These are phyloP conservation scores for Auanema sp. DNA, from an alignment of 2,888 invertebrate genomes.

Conservation along the genomic window DNA sequence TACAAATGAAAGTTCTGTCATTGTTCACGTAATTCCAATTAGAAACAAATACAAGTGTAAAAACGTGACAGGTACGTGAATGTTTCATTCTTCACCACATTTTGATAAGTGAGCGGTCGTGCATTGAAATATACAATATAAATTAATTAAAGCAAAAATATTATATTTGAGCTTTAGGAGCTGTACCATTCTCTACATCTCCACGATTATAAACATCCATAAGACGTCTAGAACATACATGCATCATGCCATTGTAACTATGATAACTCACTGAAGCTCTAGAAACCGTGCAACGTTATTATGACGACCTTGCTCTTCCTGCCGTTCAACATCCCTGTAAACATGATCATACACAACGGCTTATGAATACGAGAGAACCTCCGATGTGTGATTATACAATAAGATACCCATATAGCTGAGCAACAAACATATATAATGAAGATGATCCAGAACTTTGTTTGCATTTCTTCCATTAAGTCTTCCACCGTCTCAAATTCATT, in stretches of 20 bases:
- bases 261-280: conserved; percentile 15
- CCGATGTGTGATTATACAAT: conserved; percentile 11
- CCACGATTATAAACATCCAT: conserved; percentile 11
- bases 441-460: conserved; percentile 15
- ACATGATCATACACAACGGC: too few species aligned
- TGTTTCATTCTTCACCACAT: too few species aligned
- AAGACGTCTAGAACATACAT: conserved; percentile 10
- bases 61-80: too few species aligned
- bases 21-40: too few species aligned
- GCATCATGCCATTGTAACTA: background rate
- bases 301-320: conserved; percentile 8
- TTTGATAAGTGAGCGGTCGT: too few species aligned
- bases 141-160: too few species aligned
- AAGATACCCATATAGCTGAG: conserved; percentile 15
- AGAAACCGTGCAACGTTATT: conserved; percentile 16
- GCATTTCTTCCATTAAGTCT: conserved; percentile 14
- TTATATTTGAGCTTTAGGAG: background rate
- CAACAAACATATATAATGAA: conserved; percentile 13
- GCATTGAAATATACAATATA: too few species aligned
- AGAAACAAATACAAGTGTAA: too few species aligned
- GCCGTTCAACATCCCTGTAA: conserved; percentile 13
- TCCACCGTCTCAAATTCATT: conserved; percentile 12
- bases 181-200: conserved; percentile 8
- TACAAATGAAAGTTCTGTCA: too few species aligned
- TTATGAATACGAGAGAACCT: too few species aligned